Evolutionary conservation across 2,888 invertebrate genomes (phyloP), one percentile per base, ranked within the genome.

Genomic region (Ophion ellenae): DNA sequence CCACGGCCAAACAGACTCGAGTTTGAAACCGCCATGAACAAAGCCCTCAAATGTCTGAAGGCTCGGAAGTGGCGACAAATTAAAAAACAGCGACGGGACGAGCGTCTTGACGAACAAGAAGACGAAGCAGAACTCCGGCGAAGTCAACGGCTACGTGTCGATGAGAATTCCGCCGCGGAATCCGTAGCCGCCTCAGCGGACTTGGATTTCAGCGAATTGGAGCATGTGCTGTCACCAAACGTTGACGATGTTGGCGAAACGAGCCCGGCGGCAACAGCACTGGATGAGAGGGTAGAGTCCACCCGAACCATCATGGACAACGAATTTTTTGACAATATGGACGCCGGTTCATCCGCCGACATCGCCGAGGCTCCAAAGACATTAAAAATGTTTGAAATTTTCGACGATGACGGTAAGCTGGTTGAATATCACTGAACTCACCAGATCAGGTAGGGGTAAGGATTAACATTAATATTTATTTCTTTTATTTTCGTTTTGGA

Each of bases 31-130:
- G 69, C 69, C 2, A n/a, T 69, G 20, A 40, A 69, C 6, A 69
- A 69, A 24, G 69, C 69, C 11, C n/a, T 47, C 40, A 69, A 69
- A 6, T 40, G 69, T 20, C 45, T 69, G 1, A 69, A 69, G 20
- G 14, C 69, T 9, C 40, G 69, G 11, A 69, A 69, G 40, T 69
- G 69, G 69, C 69, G 45, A 5, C 32, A 67, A 40, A 45, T 4
- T 20, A 67, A 45, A 20, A 67, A 67, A 45, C n/a, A 45, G 11
- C 67, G n/a, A 4, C 40, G 11, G 9, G 32, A n/a, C 2, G 40
- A 20, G 67, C 10, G 11, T 11, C 45, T 9, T 45, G 2, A 45
- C 0, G 10, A 45, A 45, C 45, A 45, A 45, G 45, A 45, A 45
- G 45, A 11, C 45, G 11, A 45, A 9, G n/a, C n/a, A 11, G 20